phyloP scores from a whole-genome alignment of 2,797 vertebrate species.

The Lutjanus argentimaculatus region DNA sequence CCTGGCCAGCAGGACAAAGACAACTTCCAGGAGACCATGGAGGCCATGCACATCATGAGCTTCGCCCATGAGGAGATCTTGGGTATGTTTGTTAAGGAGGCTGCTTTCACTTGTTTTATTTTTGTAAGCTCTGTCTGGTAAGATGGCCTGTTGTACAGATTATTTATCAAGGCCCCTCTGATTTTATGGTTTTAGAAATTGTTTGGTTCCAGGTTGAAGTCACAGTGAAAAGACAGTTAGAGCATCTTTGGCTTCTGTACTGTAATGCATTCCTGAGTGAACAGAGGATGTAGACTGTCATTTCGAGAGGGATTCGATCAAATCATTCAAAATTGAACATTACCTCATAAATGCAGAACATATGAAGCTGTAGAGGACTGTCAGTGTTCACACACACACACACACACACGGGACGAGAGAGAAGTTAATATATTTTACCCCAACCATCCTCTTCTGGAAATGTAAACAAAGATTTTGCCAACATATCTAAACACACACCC shows the following conservation, averaged over 20 bases:
- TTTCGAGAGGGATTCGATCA: not conserved
- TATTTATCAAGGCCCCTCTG: not conserved
- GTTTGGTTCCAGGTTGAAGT: not conserved
- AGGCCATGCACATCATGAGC: slow-evolving; percentile 99
- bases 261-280: not conserved
- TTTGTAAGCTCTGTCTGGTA: not conserved
- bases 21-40: slow-evolving; percentile 99
- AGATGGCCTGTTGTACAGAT: not conserved
- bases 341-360: not conserved
- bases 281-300: not conserved
- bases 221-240: not conserved
- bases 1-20: slow-evolving; percentile 99
- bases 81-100: slow-evolving; percentile 80
- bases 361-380: not conserved
- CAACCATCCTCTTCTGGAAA: not conserved
- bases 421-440: not conserved
- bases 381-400: not conserved
- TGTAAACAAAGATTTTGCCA: not conserved
- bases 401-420: not conserved
- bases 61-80: slow-evolving; percentile 97
- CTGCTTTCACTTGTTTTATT: slow-evolving; percentile 1
- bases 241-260: not conserved
- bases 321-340: not conserved
- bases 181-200: slow-evolving; percentile 1
- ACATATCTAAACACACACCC: not conserved